These are phyloP conservation scores for Melanotaenia boesemani DNA, from an alignment of 2,797 vertebrate genomes.

Conservation along the genomic window DNA sequence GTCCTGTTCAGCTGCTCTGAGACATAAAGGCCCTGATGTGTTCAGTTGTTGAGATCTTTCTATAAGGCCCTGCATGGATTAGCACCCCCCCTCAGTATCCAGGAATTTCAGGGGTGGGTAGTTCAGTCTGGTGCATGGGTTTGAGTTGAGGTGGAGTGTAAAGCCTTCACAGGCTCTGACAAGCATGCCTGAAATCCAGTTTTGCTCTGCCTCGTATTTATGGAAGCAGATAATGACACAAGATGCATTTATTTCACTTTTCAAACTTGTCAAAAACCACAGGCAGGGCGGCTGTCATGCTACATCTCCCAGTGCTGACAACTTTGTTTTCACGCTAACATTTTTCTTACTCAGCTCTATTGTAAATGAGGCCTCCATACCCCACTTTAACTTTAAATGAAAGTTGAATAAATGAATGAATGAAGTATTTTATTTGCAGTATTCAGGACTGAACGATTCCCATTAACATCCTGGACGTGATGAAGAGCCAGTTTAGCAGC, in stretches of 20 bases:
- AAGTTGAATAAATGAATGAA: not conserved
- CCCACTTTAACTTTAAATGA: not conserved
- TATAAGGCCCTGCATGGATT: too few species aligned
- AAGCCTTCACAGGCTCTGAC: slow-evolving; percentile 42
- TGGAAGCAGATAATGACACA: slow-evolving; percentile 31
- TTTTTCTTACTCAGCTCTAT: slow-evolving; percentile 1
- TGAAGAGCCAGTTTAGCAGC: slow-evolving; percentile 2
- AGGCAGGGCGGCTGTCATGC: slow-evolving; percentile 21
- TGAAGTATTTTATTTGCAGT: not conserved
- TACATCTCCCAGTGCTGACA: slow-evolving; percentile 15
- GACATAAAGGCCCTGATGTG: too few species aligned
- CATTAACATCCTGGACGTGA: not conserved
- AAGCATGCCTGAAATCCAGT: slow-evolving; percentile 24
- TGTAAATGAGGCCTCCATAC: not conserved
- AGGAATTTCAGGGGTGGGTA: too few species aligned
- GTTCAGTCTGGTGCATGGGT: too few species aligned
- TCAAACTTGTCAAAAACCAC: slow-evolving; percentile 36
- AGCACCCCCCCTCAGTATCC: too few species aligned
- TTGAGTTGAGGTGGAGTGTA: slow-evolving; percentile 20
- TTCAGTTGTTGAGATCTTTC: too few species aligned
- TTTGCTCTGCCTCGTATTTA: slow-evolving; percentile 31
- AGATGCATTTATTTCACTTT: slow-evolving; percentile 43
- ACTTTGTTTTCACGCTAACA: slow-evolving; percentile 7
- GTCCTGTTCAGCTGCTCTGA: too few species aligned
- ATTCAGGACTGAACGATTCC: not conserved